Evolutionary conservation across 2,888 invertebrate species (phyloP).

Genomic region (Ariolimax columbianus): DNA sequence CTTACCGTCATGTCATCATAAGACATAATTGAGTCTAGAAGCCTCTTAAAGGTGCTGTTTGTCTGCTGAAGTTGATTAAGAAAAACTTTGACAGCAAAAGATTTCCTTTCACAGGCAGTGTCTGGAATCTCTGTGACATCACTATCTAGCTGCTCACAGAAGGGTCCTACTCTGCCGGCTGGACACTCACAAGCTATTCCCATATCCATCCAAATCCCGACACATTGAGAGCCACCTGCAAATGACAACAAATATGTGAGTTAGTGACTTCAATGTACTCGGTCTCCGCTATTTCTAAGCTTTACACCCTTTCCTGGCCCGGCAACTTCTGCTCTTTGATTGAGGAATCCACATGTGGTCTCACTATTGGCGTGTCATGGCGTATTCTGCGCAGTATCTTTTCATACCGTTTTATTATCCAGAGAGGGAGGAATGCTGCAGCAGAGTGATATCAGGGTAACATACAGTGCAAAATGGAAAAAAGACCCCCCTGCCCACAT

Average conservation of each 20-base stretch:
- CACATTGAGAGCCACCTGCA: constrained; percentile 33
- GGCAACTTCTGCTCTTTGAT: no score
- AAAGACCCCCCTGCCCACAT: no score
- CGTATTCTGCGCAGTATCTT: no score
- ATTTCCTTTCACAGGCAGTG: constrained; percentile 32
- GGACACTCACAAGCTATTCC: constrained; percentile 34
- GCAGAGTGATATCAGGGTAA: no score
- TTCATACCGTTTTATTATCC: no score
- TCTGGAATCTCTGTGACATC: not conserved
- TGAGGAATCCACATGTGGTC: no score
- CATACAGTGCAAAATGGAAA: no score
- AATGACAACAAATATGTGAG: not conserved
- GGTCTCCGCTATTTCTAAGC: no score
- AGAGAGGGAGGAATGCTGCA: no score
- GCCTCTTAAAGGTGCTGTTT: not conserved
- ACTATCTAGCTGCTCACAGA: constrained; percentile 7
- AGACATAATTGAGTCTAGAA: not conserved
- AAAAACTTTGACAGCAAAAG: not conserved
- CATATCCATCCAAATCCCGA: constrained; percentile 9
- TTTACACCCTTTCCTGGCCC: no score
- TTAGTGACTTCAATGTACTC: no score
- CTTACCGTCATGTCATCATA: not conserved
- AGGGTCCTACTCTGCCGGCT: constrained; percentile 14
- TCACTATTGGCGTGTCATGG: no score
- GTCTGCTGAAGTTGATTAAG: not conserved